Evolutionary conservation across 2,888 invertebrate genomes (phyloP).

Genomic region (Agrochola lota): DNA sequence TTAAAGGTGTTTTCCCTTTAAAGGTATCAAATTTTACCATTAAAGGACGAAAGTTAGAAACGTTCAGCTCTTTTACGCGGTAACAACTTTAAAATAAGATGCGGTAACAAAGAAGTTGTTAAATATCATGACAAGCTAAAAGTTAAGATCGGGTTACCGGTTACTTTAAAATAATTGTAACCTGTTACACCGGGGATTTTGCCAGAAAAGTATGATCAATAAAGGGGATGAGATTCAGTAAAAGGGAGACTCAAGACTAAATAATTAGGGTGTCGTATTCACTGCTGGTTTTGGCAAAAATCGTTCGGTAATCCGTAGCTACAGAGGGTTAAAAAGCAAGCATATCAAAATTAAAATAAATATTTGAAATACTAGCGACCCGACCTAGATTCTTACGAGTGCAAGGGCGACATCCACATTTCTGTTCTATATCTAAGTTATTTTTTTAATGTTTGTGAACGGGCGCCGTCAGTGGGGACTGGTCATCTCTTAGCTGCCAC

Average conservation of each 20-base stretch:
- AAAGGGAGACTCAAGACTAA: background rate
- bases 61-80: background rate
- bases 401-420: background rate
- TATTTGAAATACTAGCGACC: background rate
- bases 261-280: background rate
- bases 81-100: conserved; percentile 1
- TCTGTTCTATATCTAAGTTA: background rate
- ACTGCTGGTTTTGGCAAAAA: background rate
- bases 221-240: background rate
- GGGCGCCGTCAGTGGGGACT: too few species aligned
- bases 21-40: too few species aligned
- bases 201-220: conserved; percentile 12
- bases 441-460: too few species aligned
- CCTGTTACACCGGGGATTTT: background rate
- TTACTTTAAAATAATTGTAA: conserved; percentile 24
- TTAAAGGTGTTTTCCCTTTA: too few species aligned
- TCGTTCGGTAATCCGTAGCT: background rate
- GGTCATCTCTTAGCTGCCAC: too few species aligned
- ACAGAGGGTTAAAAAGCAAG: background rate
- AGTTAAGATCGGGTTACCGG: conserved; percentile 21
- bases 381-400: too few species aligned
- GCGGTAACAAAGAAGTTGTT: background rate
- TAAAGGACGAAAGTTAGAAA: background rate
- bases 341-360: background rate
- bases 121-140: conserved; percentile 24